Conservation (phyloP, 2,113 vertebrate species). For the Pogona vitticeps region DNA sequence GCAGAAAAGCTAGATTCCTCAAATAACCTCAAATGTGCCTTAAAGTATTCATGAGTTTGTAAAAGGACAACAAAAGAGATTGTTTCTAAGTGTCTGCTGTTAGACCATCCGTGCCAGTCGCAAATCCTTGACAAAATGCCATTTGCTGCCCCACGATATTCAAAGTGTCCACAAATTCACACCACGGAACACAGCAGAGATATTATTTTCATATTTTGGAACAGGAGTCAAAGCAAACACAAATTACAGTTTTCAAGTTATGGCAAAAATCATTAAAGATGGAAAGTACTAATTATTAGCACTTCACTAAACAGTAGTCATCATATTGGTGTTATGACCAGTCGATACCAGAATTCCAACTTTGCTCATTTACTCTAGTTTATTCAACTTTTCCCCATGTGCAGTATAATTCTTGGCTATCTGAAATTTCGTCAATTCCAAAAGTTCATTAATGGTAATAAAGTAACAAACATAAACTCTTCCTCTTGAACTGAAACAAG, state of each 20-base stretch:
- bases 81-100: conserved; percentile 26
- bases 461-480: not conserved
- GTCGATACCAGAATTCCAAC: not conserved
- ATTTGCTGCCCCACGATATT: not conserved
- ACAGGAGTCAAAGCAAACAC: conserved; percentile 2
- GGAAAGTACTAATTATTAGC: not conserved
- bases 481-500: not conserved
- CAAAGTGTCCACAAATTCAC: conserved; percentile 29
- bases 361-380: not conserved
- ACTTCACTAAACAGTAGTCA: not conserved
- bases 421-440: not conserved
- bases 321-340: not conserved
- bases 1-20: conserved; percentile 23
- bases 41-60: conserved; percentile 38
- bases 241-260: not conserved
- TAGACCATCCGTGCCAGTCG: conserved; percentile 5
- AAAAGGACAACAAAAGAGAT: conserved; percentile 10
- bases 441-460: not conserved
- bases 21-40: not conserved
- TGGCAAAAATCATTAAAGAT: not conserved
- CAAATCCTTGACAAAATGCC: conserved; percentile 38
- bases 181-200: not conserved
- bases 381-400: not conserved
- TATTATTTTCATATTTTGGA: not conserved
- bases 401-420: not conserved